Evolutionary conservation across 2,113 vertebrate genomes (phyloP).

Genomic region (Aplodontia rufa): DNA sequence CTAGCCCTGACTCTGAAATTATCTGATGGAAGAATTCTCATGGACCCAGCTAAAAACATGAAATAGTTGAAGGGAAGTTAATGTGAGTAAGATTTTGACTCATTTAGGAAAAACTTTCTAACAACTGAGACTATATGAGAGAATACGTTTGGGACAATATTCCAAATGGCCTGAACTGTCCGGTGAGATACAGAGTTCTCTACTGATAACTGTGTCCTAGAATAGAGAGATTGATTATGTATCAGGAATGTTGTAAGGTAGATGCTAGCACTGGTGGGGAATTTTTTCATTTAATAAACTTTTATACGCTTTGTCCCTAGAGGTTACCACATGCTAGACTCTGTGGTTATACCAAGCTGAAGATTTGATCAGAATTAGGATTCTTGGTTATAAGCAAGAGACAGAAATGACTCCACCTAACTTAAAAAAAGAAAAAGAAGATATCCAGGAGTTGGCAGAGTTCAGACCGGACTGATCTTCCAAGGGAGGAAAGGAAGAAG

Average conservation of each 20-base stretch:
- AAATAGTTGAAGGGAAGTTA: neutral
- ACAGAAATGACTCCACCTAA: neutral
- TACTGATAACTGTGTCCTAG: neutral
- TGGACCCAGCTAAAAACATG: constrained; percentile 16
- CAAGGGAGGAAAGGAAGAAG: neutral
- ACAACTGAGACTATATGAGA: neutral
- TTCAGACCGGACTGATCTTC: neutral
- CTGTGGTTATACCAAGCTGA: neutral
- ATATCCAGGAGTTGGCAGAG: neutral
- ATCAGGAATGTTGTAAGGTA: neutral
- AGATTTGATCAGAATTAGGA: neutral
- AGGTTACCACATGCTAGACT: neutral
- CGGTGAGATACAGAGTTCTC: neutral
- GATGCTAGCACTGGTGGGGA: neutral
- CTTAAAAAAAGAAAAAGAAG: neutral
- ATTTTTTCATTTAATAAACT: neutral
- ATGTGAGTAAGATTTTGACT: constrained; percentile 42
- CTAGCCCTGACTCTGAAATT: constrained; percentile 56
- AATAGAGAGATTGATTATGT: neutral
- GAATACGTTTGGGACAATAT: constrained; percentile 21
- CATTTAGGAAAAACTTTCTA: constrained; percentile 58
- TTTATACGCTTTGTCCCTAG: neutral
- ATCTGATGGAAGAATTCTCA: constrained; percentile 45
- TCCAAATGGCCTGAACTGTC: neutral
- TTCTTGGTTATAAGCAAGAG: neutral